phyloP scores from a whole-genome alignment of 1,140 invertebrate genomes.

The Heliconius himera region DNA sequence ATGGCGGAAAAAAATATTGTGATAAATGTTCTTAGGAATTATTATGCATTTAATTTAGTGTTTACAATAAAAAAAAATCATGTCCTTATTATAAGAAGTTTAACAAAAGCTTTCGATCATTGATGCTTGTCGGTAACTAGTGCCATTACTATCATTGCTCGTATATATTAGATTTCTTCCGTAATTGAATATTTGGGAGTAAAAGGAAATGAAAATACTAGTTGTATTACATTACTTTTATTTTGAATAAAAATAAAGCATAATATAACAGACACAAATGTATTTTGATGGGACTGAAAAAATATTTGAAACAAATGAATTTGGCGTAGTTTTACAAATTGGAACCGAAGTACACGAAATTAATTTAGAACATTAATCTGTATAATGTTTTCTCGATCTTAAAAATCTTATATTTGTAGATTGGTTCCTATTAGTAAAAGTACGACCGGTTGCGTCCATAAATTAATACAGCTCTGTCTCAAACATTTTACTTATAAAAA shows the following conservation, averaged over 20 bases:
- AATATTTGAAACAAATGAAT: not conserved
- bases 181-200: not conserved
- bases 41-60: too few relatives aligned
- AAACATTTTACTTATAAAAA: constrained; percentile 1
- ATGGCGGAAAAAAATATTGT: too few relatives aligned
- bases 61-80: too few relatives aligned
- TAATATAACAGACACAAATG: constrained; percentile 1
- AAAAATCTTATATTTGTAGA: not conserved
- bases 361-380: not conserved
- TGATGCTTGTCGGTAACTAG: too few relatives aligned
- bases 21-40: too few relatives aligned
- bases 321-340: not conserved
- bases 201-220: not conserved
- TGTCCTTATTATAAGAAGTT: too few relatives aligned
- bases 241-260: constrained; percentile 12
- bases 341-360: not conserved
- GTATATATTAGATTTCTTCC: too few relatives aligned
- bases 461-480: not conserved
- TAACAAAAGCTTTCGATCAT: too few relatives aligned
- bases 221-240: constrained; percentile 6
- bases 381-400: not conserved
- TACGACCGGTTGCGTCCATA: not conserved
- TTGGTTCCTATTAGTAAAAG: not conserved
- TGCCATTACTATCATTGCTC: too few relatives aligned
- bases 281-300: not conserved